These are phyloP conservation scores for Pseudorhombus dupliciocellatus DNA, from an alignment of 2,113 vertebrate species.

Conservation along the genomic window DNA sequence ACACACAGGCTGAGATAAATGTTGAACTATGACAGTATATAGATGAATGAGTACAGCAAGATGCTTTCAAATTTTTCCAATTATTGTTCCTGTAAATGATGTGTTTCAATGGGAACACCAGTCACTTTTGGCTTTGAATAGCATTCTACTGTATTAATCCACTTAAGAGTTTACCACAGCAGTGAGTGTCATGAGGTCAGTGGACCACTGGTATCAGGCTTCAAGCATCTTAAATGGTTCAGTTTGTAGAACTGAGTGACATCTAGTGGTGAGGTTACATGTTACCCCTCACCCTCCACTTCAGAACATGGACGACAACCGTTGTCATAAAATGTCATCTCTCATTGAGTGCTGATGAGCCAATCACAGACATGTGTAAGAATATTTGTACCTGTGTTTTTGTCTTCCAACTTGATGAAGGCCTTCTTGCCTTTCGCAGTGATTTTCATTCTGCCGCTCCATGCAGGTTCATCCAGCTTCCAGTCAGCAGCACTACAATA, in stretches of 20 bases:
- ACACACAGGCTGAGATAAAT: neutral
- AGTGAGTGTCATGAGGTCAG: no score
- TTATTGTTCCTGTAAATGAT: neutral
- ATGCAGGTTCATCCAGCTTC: conserved; percentile 94
- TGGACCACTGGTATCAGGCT: no score
- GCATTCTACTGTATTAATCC: neutral
- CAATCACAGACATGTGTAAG: no score
- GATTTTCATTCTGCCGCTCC: conserved; percentile 93
- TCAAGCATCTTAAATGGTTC: no score
- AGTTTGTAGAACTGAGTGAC: no score
- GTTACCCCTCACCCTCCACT: no score
- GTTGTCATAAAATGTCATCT: no score
- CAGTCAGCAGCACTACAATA: conserved; percentile 91
- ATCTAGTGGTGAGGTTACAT: no score
- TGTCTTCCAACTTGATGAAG: conserved; percentile 94
- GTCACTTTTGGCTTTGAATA: neutral
- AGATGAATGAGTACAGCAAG: neutral
- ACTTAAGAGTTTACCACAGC: no score
- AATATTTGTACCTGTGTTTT: conserved; percentile 82
- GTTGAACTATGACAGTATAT: neutral
- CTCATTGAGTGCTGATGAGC: no score
- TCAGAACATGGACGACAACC: no score
- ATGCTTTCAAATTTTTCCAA: neutral
- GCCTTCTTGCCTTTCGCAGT: conserved; percentile 88
- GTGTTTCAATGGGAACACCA: no score